These are phyloP conservation scores for Smittia aterrima DNA, from an alignment of 2,888 invertebrate species.

Conservation along the genomic window DNA sequence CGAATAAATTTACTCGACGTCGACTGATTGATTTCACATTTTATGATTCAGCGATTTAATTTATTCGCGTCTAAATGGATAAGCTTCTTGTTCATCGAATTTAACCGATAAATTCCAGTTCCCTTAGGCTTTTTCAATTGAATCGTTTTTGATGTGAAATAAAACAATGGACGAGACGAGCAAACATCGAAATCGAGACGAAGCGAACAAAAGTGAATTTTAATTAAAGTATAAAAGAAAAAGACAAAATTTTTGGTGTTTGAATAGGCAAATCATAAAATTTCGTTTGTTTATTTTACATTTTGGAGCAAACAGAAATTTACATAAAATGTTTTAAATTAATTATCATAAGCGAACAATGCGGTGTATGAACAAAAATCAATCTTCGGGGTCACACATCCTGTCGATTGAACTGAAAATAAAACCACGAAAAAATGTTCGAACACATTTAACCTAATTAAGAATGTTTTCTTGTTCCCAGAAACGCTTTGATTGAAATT, in stretches of 20 bases:
- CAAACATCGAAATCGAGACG: background rate
- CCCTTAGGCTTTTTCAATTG: background rate
- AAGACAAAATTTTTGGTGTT: background rate
- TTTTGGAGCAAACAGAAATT: constrained; percentile 19
- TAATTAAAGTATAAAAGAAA: background rate
- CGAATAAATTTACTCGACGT: constrained; percentile 13
- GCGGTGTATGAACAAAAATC: background rate
- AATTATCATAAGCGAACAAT: constrained; percentile 36
- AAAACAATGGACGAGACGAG: background rate
- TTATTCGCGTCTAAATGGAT: background rate
- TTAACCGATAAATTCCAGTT: background rate
- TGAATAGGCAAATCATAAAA: constrained; percentile 40
- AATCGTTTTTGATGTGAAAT: background rate
- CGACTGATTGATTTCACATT: constrained; percentile 26
- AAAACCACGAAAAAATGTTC: background rate
- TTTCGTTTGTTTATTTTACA: constrained; percentile 36
- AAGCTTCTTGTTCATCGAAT: background rate
- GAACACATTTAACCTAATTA: background rate
- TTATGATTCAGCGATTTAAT: background rate
- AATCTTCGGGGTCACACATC: constrained; percentile 20
- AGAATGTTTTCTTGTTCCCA: background rate
- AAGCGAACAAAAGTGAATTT: background rate
- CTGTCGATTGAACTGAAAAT: constrained; percentile 1
- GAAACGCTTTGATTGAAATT: background rate
- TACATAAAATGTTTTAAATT: constrained; percentile 41